phyloP scores from a whole-genome alignment of 2,797 vertebrate genomes.

The Florisuga fusca region DNA sequence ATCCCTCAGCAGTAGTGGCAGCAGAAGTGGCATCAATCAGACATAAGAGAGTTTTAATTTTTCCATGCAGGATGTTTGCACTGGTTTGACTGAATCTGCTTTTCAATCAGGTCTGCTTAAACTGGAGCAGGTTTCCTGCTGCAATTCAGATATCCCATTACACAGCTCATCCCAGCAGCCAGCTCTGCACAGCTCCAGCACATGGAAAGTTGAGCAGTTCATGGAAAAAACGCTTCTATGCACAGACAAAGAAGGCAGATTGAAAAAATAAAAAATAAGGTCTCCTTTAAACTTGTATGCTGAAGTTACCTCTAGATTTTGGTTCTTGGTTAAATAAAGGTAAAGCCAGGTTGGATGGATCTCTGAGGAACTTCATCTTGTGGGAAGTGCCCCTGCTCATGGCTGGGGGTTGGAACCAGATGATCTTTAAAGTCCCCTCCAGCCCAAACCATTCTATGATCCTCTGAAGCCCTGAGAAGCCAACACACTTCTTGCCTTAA shows the following conservation, averaged over 20 bases:
- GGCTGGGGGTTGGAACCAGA: not conserved
- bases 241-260: not conserved
- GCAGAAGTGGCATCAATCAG: not conserved
- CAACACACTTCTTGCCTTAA: not conserved
- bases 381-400: not conserved
- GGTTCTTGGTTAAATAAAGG: not conserved
- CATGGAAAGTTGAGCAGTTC: constrained; percentile 41
- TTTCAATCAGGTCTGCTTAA: constrained; percentile 24
- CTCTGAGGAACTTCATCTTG: not conserved
- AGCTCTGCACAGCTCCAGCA: not conserved
- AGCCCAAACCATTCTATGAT: not conserved
- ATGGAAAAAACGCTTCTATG: constrained; percentile 25
- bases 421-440: not conserved
- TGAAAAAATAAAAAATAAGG: not conserved
- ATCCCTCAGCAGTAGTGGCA: not conserved
- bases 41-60: not conserved
- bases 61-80: not conserved
- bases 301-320: not conserved
- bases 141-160: constrained; percentile 55
- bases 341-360: not conserved
- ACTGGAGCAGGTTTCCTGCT: constrained; percentile 18
- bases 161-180: constrained; percentile 48
- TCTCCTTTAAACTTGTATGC: not conserved
- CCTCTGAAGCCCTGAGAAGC: not conserved
- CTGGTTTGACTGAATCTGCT: not conserved